A percentile compares a stretch with the other conserved stretches of the same genome.
Evolutionary conservation across 2,888 invertebrate genomes (phyloP).

Genomic region (Tipula confusa): DNA sequence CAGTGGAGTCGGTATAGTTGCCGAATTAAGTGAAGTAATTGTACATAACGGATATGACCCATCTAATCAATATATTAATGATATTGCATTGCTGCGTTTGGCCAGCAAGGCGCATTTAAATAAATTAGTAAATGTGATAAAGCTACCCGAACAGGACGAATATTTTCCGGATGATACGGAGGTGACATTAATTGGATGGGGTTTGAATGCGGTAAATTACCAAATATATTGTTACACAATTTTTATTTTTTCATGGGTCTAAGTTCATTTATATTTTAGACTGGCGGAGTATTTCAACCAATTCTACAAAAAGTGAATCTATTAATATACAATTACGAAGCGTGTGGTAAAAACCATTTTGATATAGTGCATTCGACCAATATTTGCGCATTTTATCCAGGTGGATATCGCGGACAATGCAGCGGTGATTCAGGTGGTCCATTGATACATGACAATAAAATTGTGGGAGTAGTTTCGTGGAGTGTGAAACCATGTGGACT

Average conservation of each 20-base stretch:
- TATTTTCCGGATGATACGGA: background rate
- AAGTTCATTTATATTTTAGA: constrained; percentile 35
- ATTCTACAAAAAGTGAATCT: constrained; percentile 39
- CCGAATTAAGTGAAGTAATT: constrained; percentile 14
- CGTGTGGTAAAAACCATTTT: constrained; percentile 37
- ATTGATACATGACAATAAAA: constrained; percentile 35
- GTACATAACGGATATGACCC: background rate
- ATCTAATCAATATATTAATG: constrained; percentile 26
- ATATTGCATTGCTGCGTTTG: constrained; percentile 15
- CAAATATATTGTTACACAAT: background rate
- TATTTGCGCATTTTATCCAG: constrained; percentile 41
- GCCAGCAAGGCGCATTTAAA: background rate
- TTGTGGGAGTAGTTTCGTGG: constrained; percentile 42
- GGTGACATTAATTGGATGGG: constrained; percentile 37
- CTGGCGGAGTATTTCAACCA: constrained; percentile 36
- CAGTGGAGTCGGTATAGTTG: background rate
- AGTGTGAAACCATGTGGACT: constrained; percentile 40
- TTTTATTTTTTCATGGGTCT: too few species aligned
- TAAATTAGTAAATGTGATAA: background rate
- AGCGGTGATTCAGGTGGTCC: constrained; percentile 39
- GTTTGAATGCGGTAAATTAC: constrained; percentile 30
- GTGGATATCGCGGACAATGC: constrained; percentile 43
- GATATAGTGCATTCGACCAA: constrained; percentile 36
- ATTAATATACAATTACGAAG: constrained; percentile 37
- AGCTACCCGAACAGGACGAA: background rate